These are phyloP conservation scores for Triplophysa bombifrons DNA, from an alignment of 2,797 vertebrate species.

Conservation along the genomic window DNA sequence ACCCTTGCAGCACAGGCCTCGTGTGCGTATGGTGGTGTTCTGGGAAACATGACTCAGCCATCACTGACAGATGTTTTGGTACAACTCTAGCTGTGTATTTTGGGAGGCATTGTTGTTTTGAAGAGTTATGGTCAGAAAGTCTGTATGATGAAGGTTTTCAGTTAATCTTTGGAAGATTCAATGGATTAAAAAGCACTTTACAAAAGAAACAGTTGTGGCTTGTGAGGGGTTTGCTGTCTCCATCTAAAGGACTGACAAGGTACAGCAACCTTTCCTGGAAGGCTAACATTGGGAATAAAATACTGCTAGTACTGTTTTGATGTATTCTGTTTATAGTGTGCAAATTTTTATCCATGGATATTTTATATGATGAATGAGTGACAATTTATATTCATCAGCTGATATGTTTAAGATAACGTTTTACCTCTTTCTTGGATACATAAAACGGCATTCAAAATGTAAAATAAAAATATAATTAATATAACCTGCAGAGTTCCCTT, in stretches of 20 bases:
- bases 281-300: not conserved
- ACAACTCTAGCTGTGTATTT: not conserved
- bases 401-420: too few relatives aligned
- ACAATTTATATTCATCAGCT: too few relatives aligned
- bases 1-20: not conserved
- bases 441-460: too few relatives aligned
- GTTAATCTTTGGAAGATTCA: not conserved
- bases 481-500: too few relatives aligned
- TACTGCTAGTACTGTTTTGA: not conserved
- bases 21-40: not conserved
- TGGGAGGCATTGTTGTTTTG: not conserved
- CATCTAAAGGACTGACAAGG: constrained; percentile 67
- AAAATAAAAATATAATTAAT: too few relatives aligned
- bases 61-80: constrained; percentile 19
- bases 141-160: not conserved
- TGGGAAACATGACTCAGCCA: constrained; percentile 20
- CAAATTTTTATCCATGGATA: not conserved
- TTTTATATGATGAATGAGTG: not conserved
- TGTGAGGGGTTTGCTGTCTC: constrained; percentile 62
- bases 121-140: not conserved
- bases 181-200: not conserved
- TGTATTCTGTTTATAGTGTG: not conserved
- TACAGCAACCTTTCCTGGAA: constrained; percentile 46
- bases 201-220: constrained; percentile 15
- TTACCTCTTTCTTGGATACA: too few relatives aligned